These are phyloP conservation scores for Sylvia borin DNA, from an alignment of 2,797 vertebrate genomes.

Conservation along the genomic window DNA sequence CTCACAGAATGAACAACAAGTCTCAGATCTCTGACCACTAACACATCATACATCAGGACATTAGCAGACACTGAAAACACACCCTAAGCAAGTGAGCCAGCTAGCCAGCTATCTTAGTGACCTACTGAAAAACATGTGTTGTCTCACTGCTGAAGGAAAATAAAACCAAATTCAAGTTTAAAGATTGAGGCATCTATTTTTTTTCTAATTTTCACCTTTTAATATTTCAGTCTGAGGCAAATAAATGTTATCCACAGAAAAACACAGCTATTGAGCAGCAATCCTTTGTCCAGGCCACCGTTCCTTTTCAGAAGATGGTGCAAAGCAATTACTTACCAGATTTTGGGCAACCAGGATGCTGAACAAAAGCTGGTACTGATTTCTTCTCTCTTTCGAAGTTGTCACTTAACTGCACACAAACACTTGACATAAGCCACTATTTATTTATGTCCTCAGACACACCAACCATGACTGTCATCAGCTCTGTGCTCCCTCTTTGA, in stretches of 20 bases:
- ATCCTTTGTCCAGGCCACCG: not conserved
- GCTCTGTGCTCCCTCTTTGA: not conserved
- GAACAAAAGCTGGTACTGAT: not conserved
- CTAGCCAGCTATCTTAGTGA: not conserved
- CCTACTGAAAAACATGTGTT: not conserved
- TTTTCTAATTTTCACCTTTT: not conserved
- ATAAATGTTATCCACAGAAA: slow-evolving; percentile 1
- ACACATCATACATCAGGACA: not conserved
- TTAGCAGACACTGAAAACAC: not conserved
- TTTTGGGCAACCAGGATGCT: not conserved
- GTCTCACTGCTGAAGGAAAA: not conserved
- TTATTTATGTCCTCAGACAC: not conserved
- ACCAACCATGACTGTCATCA: not conserved
- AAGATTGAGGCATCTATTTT: not conserved
- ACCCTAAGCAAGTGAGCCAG: not conserved
- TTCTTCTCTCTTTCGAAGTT: not conserved
- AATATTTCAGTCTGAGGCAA: not conserved
- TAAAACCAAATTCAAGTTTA: not conserved
- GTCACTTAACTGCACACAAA: not conserved
- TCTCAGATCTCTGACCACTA: not conserved
- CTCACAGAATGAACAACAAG: not conserved
- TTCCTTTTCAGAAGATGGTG: not conserved
- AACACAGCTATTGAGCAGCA: not conserved
- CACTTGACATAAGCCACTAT: not conserved
- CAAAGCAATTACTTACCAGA: not conserved